Evolutionary conservation across 2,797 vertebrate genomes (phyloP).

Genomic region (Thamnophis elegans): DNA sequence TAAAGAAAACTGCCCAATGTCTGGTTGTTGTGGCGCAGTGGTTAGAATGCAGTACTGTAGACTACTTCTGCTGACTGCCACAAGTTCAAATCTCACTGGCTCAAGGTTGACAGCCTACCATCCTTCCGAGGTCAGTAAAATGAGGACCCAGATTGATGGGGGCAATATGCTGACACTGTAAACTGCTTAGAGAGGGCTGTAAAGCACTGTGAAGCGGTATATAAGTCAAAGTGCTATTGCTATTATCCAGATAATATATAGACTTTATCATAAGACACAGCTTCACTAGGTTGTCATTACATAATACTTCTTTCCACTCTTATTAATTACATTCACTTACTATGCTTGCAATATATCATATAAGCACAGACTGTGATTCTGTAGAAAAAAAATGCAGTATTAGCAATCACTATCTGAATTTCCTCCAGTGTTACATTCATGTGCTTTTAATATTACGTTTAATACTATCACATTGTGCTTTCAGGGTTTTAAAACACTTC

Average conservation of each 20-base stretch:
- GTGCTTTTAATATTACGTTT: neutral
- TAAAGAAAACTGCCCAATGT: slow-evolving; percentile 38
- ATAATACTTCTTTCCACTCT: neutral
- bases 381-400: slow-evolving; percentile 28
- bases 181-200: neutral
- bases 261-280: neutral
- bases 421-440: neutral
- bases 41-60: neutral
- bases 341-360: slow-evolving; percentile 16
- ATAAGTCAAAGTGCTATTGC: neutral
- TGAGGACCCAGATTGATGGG: neutral
- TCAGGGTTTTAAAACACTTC: neutral
- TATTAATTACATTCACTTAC: slow-evolving; percentile 47
- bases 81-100: neutral
- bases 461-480: neutral
- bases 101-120: neutral
- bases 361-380: slow-evolving; percentile 17
- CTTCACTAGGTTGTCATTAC: neutral
- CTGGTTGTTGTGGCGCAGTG: neutral
- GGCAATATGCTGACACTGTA: neutral
- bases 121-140: neutral
- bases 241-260: neutral
- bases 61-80: neutral
- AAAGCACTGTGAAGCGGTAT: no score
- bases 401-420: slow-evolving; percentile 22